Evolutionary conservation across 2,113 vertebrate genomes (phyloP).

Genomic region (Myotis brandtii): DNA sequence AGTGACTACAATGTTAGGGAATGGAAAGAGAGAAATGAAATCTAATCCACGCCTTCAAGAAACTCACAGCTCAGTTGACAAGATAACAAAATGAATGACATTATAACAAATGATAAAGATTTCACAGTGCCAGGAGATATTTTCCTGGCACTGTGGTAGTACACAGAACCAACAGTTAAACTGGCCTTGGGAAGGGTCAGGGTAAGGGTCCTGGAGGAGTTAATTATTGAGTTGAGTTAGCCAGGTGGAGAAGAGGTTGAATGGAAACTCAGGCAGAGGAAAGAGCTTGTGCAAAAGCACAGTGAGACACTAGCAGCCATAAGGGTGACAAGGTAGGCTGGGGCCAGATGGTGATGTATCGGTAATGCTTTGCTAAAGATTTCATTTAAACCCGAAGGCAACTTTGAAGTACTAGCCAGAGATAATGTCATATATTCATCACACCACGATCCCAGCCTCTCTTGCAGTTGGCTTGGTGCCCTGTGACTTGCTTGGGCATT

Average conservation of each 20-base stretch:
- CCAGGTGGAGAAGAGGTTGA: background rate
- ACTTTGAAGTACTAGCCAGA: background rate
- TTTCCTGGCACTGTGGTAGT: background rate
- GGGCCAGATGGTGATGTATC: background rate
- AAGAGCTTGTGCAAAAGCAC: background rate
- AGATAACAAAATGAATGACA: background rate
- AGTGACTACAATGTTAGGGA: background rate
- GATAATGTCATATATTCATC: background rate
- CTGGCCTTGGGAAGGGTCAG: background rate
- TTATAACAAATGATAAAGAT: background rate
- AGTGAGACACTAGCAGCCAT: background rate
- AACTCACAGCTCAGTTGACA: background rate
- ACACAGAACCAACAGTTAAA: background rate
- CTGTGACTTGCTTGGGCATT: background rate
- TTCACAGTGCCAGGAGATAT: background rate
- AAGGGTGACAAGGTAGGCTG: background rate
- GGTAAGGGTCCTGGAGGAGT: background rate
- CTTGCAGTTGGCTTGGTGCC: background rate
- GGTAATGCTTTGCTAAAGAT: background rate
- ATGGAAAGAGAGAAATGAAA: background rate
- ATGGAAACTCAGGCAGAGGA: background rate
- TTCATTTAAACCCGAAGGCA: conserved; percentile 3
- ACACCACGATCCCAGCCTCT: background rate
- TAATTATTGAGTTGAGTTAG: conserved; percentile 41
- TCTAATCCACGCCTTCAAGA: background rate